Evolutionary conservation across 2,888 invertebrate genomes (phyloP), one percentile per base, ranked within the genome.

Genomic region (Polydrusus tereticollis): DNA sequence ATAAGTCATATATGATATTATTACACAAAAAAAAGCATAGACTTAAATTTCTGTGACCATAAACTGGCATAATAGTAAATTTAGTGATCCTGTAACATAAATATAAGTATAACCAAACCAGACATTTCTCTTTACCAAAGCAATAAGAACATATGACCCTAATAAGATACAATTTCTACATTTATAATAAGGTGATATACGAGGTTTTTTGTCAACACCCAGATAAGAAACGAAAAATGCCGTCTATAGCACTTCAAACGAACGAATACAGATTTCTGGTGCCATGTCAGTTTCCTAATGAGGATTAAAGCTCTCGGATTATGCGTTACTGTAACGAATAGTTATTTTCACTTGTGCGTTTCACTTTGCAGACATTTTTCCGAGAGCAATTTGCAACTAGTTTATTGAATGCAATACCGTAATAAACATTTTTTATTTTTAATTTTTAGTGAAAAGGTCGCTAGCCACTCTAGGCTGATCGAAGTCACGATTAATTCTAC

Each of bases 211-310:
- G 52, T 55, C 52, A 55, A 29, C 52, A 18, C 29, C 6, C 3
- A 29, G 18, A 55, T 29, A 55, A 55, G 29, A 55, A 55, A 55
- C n/a, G 16, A 29, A 29, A 55, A 7, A 55, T 50, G n/a, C 23
- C 26, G 50, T 50, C 50, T 50, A n/a, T n/a, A 23, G 23, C 29
- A 55, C 29, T 55, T 29, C 52, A 55, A 52, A 52, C 16, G 29
- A 55, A 29, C 26, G 52, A 16, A 55, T 29, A 29, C 16, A 29
- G 52, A 55, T 55, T 55, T 55, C 52, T 55, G 52, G 52, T 55
- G 52, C 52, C 52, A 55, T 55, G 26, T 14, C 52, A 52, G 52
- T 52, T 52, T 29, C 52, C 52, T 55, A 55, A 55, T 55, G 23
- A 55, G 52, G 29, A 29, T 10, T 21, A 10, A n/a, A 47, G 29